Evolutionary conservation across 2,797 vertebrate genomes (phyloP).

Genomic region (Trichosurus vulpecula): DNA sequence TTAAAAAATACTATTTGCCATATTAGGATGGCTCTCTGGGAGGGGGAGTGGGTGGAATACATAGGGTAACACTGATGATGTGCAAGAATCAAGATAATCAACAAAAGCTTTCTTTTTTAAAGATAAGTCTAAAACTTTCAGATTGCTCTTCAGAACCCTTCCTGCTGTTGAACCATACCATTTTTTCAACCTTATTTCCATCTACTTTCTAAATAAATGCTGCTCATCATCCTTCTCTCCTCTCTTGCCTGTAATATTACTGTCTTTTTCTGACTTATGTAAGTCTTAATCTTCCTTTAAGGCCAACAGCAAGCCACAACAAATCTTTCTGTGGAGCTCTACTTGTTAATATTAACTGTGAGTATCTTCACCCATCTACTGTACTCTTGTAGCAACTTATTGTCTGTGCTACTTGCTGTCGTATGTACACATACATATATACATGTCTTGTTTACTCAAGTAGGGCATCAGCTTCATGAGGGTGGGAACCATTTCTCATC

Average conservation of each 20-base stretch:
- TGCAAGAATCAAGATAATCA: background rate
- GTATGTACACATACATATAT: background rate
- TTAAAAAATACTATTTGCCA: too few relatives aligned
- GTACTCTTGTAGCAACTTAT: background rate
- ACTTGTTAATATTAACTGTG: background rate
- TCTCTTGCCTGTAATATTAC: too few relatives aligned
- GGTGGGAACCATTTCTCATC: conserved; percentile 2
- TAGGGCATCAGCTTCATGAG: background rate
- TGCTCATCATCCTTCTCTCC: background rate
- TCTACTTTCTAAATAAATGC: background rate
- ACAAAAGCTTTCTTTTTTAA: background rate
- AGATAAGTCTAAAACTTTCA: background rate
- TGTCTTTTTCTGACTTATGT: too few relatives aligned
- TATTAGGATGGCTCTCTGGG: background rate
- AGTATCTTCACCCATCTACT: background rate
- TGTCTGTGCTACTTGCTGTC: background rate
- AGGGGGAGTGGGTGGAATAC: background rate
- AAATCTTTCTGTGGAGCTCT: background rate
- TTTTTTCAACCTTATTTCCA: background rate
- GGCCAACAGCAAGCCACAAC: background rate
- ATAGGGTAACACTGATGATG: background rate
- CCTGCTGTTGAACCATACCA: background rate
- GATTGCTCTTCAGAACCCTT: background rate
- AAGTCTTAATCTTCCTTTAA: too few relatives aligned
- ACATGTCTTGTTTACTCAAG: background rate